Conservation (phyloP, 2,113 vertebrate genomes). For the Sander vitreus region DNA sequence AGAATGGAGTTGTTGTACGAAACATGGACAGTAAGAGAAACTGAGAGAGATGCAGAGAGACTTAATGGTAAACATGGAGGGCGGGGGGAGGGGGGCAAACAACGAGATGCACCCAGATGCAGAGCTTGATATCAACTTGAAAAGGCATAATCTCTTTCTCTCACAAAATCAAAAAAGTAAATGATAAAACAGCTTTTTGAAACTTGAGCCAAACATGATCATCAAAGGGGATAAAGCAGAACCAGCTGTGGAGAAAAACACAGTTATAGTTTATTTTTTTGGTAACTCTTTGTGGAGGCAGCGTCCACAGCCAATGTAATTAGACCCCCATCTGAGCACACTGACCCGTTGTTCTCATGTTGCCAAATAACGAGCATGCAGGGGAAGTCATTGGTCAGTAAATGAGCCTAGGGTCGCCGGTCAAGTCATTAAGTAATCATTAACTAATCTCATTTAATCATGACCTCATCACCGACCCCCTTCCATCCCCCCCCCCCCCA, state of each 20-base stretch:
- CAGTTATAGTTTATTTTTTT: background rate
- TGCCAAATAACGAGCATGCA: conserved; percentile 58
- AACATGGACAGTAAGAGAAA: background rate
- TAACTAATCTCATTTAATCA: conserved; percentile 76
- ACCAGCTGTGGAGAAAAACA: background rate
- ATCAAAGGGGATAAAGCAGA: background rate
- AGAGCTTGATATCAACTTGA: background rate
- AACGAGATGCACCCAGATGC: too few species aligned
- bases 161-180: background rate
- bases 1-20: conserved; percentile 9
- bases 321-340: conserved; percentile 55
- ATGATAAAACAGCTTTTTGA: background rate
- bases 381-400: conserved; percentile 70
- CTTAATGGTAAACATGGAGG: background rate
- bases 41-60: background rate
- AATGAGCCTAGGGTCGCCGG: conserved; percentile 69
- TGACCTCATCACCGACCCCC: conserved; percentile 64
- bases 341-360: conserved; percentile 69
- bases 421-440: conserved; percentile 71
- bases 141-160: background rate
- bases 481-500: background rate
- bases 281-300: conserved; percentile 29
- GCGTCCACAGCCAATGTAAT: conserved; percentile 41
- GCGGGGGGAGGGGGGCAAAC: background rate
- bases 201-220: background rate